Conservation (phyloP, 1,140 invertebrate species). For the Penaeus vannamei region DNA sequence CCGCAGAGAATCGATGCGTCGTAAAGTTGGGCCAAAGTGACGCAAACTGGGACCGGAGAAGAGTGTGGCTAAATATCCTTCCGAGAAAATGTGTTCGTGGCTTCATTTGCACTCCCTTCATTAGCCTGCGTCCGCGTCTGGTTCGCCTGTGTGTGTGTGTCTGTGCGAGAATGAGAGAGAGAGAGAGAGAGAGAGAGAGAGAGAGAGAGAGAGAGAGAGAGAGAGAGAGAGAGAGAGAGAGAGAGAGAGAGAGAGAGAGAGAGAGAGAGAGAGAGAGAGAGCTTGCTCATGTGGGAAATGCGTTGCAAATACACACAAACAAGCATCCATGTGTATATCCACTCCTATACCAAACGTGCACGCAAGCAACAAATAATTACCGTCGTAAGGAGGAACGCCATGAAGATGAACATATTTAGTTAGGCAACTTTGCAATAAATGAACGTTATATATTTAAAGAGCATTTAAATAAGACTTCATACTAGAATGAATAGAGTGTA, state of each 20-base stretch:
- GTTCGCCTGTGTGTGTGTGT: not conserved
- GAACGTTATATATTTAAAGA: too few species aligned
- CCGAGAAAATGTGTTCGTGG: not conserved
- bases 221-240: not conserved
- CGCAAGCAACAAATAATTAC: too few species aligned
- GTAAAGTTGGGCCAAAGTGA: conserved; percentile 11
- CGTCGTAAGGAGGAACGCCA: too few species aligned
- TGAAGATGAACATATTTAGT: too few species aligned
- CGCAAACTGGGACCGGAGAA: not conserved
- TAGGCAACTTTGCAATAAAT: too few species aligned
- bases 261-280: not conserved
- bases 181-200: not conserved
- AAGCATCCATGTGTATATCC: too few species aligned
- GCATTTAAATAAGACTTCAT: too few species aligned
- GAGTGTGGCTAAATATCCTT: not conserved
- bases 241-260: not conserved
- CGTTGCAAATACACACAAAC: too few species aligned
- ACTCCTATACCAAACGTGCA: too few species aligned
- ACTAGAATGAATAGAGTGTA: too few species aligned
- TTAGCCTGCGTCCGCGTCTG: not conserved
- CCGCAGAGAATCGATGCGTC: conserved; percentile 1
- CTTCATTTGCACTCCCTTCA: not conserved
- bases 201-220: not conserved
- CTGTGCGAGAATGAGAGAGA: too few species aligned
- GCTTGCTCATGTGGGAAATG: not conserved